Base-by-base conservation (phyloP, 2,888 invertebrate genomes). In the Scaptomyza reducta region DNA sequence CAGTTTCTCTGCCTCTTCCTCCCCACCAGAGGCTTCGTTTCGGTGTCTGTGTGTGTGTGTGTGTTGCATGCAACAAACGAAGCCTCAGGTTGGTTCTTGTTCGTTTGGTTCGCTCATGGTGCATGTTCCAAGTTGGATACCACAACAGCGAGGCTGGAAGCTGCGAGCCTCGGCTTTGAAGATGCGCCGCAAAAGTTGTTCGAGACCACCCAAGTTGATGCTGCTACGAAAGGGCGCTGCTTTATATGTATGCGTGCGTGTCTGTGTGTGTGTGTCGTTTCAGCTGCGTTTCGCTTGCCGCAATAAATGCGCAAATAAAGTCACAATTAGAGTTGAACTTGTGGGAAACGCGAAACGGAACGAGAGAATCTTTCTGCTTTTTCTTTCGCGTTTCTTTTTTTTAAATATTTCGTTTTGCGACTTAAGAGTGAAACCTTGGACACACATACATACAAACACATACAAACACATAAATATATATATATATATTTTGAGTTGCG, bases 181-280 rank as follows among this genome's bases (percentile, higher is more conserved):
- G 90, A 88, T 88, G 85, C 83, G 90, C 90, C 90, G 90, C 90
- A 85, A 47, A 38, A 87, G 81, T 87, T 80, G 90, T 90, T 90
- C 90, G 90, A 90, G 90, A 90, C 90, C 90, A 90, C 90, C 90
- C 90, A 90, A 89, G 90, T 86, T 64, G 90, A 86, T 54, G 74
- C 57, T 54, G 74, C 58, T 70, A 72, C 74, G 75, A 73, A 61
- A 77, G 80, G 80, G 73, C 67, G 76, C 74, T 83, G 74, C 33
- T 50, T 13, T 45, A 11, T 49, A 5, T 57, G 11, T 50, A 11
- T 51, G 13, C 45, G 6, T 61, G 18, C 18, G 14, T 42, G 71
- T 77, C 40, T 57, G 61, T 66, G 53, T 66, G 47, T 64, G 70
- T 22, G 22, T 22, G 22, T 22, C 46, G 67, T 60, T 35, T 35